Evolutionary conservation across 2,113 vertebrate species (phyloP).

Genomic region (Apistogramma diplotaenia): DNA sequence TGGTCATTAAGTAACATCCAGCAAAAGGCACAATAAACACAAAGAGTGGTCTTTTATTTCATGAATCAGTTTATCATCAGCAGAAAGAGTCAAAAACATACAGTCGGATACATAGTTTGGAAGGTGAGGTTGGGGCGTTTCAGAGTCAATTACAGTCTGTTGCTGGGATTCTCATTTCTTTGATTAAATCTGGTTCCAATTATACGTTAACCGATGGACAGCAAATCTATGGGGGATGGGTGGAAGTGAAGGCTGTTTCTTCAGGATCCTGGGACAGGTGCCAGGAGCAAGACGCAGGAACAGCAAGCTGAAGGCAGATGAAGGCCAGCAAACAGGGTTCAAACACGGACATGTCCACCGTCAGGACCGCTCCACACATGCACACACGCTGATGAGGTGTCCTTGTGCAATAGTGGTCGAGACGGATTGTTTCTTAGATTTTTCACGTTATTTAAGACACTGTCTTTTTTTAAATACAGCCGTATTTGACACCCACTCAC

Average conservation of each 20-base stretch:
- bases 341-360: not conserved
- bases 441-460: rapidly evolving
- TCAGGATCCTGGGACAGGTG: not conserved
- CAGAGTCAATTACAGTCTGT: not conserved
- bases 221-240: not conserved
- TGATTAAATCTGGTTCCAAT: not conserved
- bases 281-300: not conserved
- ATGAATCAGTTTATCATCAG: not conserved
- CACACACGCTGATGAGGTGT: not conserved
- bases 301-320: not conserved
- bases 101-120: not conserved
- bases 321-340: not conserved
- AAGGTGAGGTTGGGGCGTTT: not conserved
- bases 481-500: not conserved
- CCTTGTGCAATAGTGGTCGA: not conserved
- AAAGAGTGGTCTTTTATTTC: not conserved
- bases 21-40: too few relatives aligned
- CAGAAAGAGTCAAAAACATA: not conserved
- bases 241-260: not conserved
- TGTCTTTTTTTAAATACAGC: not conserved
- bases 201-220: not conserved
- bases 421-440: not conserved
- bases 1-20: not conserved
- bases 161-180: not conserved
- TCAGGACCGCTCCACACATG: rapidly evolving